phyloP scores from a whole-genome alignment of 2,113 vertebrate species.

The Clarias gariepinus region DNA sequence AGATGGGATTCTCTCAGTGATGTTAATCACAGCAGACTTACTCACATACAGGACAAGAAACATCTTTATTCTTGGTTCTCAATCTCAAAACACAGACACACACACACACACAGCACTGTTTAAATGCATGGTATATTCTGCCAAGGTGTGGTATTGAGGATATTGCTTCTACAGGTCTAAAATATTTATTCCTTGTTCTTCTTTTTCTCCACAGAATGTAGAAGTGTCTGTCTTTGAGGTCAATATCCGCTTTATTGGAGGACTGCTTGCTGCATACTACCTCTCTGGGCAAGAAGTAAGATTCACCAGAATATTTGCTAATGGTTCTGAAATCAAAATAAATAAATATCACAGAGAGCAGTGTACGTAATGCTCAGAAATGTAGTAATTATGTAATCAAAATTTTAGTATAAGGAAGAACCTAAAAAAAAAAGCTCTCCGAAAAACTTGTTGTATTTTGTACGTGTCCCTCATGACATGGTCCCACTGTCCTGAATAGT shows the following conservation, averaged over 20 bases:
- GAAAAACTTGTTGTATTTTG: not conserved
- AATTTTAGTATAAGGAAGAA: not conserved
- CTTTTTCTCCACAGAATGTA: slow-evolving; percentile 80
- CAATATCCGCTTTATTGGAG: slow-evolving; percentile 96
- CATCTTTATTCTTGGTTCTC: not conserved
- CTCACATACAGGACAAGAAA: not conserved
- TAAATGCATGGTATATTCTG: not conserved
- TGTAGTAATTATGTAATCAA: not conserved
- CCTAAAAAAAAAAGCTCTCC: not conserved
- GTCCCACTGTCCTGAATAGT: not conserved
- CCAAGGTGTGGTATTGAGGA: not conserved
- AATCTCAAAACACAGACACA: not conserved
- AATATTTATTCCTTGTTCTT: not conserved
- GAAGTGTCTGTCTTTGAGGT: slow-evolving; percentile 98
- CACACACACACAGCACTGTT: not conserved
- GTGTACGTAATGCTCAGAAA: not conserved
- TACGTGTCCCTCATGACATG: not conserved
- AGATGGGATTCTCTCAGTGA: not conserved
- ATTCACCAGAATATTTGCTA: not conserved
- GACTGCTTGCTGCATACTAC: slow-evolving; percentile 91
- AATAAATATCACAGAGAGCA: not conserved
- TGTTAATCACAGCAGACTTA: not conserved
- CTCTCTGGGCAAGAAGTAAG: slow-evolving; percentile 95
- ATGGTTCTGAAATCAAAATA: not conserved
- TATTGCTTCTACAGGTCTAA: not conserved